Evolutionary conservation across 2,797 vertebrate genomes (phyloP).

Genomic region (Hephaestus fuliginosus): DNA sequence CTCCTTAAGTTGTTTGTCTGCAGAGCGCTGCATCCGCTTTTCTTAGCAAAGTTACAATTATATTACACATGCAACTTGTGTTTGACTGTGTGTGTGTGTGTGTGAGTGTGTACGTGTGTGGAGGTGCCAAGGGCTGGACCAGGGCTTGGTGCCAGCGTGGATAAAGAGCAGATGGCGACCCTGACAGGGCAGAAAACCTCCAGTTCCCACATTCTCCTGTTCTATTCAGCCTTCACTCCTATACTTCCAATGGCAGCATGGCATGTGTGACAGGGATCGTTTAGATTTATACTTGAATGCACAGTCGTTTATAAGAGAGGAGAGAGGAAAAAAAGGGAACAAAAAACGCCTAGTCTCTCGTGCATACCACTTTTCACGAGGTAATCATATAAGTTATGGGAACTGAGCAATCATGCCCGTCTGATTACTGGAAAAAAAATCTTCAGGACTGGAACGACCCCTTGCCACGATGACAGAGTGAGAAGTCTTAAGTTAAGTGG

Average conservation of each 20-base stretch:
- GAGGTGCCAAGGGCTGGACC: constrained; percentile 71
- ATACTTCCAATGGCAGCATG: constrained; percentile 66
- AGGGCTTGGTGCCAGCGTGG: constrained; percentile 86
- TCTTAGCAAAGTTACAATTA: constrained; percentile 60
- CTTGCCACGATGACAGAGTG: constrained; percentile 1
- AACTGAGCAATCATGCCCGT: constrained; percentile 19
- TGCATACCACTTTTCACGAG: constrained; percentile 54
- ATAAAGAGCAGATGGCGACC: constrained; percentile 91
- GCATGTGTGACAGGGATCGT: constrained; percentile 65
- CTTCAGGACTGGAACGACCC: background rate
- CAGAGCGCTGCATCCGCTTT: constrained; percentile 9
- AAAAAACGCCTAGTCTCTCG: constrained; percentile 56
- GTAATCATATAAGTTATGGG: constrained; percentile 58
- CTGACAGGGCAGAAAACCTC: constrained; percentile 86
- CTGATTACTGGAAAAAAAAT: constrained; percentile 18
- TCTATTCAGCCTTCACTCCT: constrained; percentile 73
- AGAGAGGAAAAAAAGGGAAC: constrained; percentile 1
- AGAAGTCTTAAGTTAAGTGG: background rate
- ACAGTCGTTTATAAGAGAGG: constrained; percentile 47
- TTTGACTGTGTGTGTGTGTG: constrained; percentile 15
- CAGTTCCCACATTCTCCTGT: constrained; percentile 84
- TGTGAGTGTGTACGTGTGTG: constrained; percentile 25
- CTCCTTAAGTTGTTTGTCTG: constrained; percentile 28
- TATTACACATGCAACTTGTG: constrained; percentile 41
- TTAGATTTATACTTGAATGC: constrained; percentile 73